phyloP scores from a whole-genome alignment of 2,113 vertebrate species.

The Amphilophus citrinellus region DNA sequence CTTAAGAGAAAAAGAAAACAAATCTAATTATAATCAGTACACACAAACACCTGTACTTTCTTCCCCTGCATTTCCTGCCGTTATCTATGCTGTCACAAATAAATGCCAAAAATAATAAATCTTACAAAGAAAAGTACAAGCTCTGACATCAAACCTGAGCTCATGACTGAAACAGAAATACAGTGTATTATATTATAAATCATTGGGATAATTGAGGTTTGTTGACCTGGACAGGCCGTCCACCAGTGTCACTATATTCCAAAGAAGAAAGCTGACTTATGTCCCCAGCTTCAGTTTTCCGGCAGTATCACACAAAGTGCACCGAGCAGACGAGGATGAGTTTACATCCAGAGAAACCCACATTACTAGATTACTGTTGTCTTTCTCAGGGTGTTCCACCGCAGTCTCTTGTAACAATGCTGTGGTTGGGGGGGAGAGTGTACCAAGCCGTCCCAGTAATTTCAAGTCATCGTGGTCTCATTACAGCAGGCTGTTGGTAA shows the following conservation, averaged over 20 bases:
- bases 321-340: constrained; percentile 33
- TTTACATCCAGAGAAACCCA: constrained; percentile 68
- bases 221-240: background rate
- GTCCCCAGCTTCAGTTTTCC: background rate
- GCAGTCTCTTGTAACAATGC: constrained; percentile 30
- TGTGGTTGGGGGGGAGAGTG: constrained; percentile 47
- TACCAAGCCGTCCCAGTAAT: constrained; percentile 53
- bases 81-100: background rate
- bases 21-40: background rate
- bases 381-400: constrained; percentile 65
- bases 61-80: background rate
- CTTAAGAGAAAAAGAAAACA: background rate
- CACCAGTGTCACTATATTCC: background rate
- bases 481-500: constrained; percentile 79
- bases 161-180: background rate
- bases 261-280: background rate
- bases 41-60: background rate
- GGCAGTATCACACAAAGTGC: constrained; percentile 14
- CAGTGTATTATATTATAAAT: background rate
- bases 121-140: background rate
- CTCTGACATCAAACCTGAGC: background rate
- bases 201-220: background rate
- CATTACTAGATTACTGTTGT: constrained; percentile 78
- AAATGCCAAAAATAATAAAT: background rate
- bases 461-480: constrained; percentile 70